Evolutionary conservation across 2,888 invertebrate species (phyloP).

Genomic region (Archaeoteleia sp.): DNA sequence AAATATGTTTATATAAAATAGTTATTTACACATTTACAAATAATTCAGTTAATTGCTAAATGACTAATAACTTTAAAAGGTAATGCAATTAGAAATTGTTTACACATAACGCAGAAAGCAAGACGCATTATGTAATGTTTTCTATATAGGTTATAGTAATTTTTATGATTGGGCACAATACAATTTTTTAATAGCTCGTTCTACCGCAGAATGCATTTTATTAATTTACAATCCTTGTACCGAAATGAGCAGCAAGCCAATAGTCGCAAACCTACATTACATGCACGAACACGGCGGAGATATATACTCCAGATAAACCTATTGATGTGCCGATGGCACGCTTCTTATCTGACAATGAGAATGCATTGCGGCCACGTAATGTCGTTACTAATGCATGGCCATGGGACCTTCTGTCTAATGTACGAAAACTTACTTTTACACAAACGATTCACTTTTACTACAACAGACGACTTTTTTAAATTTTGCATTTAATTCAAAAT

Average conservation of each 20-base stretch:
- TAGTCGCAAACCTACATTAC: slow-evolving; percentile 36
- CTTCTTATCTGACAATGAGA: slow-evolving; percentile 53
- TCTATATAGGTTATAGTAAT: too few species aligned
- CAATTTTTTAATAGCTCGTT: slow-evolving; percentile 25
- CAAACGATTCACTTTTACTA: slow-evolving; percentile 20
- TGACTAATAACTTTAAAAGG: too few species aligned
- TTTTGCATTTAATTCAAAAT: too few species aligned
- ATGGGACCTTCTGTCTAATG: slow-evolving; percentile 5
- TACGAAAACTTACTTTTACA: slow-evolving; percentile 1
- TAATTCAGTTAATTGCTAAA: too few species aligned
- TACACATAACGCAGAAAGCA: too few species aligned
- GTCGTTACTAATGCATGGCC: slow-evolving; percentile 34
- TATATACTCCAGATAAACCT: slow-evolving; percentile 42
- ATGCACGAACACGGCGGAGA: slow-evolving; percentile 37
- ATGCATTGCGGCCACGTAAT: slow-evolving; percentile 49
- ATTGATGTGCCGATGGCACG: slow-evolving; percentile 55
- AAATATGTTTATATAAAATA: too few species aligned
- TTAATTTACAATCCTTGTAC: slow-evolving; percentile 40
- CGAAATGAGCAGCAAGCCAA: slow-evolving; percentile 30
- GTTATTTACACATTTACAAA: too few species aligned
- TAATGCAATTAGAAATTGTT: background rate
- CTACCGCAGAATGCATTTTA: slow-evolving; percentile 19
- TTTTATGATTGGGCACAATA: too few species aligned
- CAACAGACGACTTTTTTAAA: too few species aligned
- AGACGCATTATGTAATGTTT: too few species aligned